Conservation (phyloP, 2,888 invertebrate species). For the Drosophila ustulata region DNA sequence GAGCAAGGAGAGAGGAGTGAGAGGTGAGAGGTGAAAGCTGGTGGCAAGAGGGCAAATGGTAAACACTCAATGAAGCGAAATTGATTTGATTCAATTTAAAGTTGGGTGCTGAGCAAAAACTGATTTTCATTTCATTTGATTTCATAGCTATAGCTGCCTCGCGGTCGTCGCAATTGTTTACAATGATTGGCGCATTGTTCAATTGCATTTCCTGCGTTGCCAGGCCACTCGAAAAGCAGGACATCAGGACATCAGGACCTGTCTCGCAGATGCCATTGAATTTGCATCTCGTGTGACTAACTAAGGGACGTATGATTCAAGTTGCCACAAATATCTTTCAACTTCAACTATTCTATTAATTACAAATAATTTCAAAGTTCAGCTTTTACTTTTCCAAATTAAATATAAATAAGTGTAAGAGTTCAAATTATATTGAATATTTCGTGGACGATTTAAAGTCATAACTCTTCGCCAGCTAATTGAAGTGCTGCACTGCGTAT, state of each 20-base stretch:
- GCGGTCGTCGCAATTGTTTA: slow-evolving; percentile 58
- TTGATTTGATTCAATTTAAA: slow-evolving; percentile 78
- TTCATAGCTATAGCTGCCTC: slow-evolving; percentile 37
- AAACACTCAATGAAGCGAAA: slow-evolving; percentile 75
- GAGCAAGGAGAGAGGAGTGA: background rate
- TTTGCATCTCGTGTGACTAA: too few species aligned
- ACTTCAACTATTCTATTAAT: too few species aligned
- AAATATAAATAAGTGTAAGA: too few species aligned
- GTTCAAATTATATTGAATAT: too few species aligned
- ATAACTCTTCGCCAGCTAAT: too few species aligned
- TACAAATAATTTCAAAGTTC: too few species aligned
- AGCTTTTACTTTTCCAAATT: too few species aligned
- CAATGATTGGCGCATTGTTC: slow-evolving; percentile 67
- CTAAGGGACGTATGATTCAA: too few species aligned
- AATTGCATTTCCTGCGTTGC: slow-evolving; percentile 49
- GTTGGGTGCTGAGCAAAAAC: slow-evolving; percentile 54
- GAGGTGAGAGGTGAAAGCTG: background rate
- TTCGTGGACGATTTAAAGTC: too few species aligned
- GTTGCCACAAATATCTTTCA: too few species aligned
- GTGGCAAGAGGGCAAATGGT: slow-evolving; percentile 53
- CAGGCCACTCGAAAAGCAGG: slow-evolving; percentile 3
- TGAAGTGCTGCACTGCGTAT: background rate
- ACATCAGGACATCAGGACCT: background rate
- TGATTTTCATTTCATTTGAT: slow-evolving; percentile 58
- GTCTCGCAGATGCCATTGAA: too few species aligned